Base-by-base conservation (phyloP, 2,113 vertebrate species). In the Clarias macrocephalus region DNA sequence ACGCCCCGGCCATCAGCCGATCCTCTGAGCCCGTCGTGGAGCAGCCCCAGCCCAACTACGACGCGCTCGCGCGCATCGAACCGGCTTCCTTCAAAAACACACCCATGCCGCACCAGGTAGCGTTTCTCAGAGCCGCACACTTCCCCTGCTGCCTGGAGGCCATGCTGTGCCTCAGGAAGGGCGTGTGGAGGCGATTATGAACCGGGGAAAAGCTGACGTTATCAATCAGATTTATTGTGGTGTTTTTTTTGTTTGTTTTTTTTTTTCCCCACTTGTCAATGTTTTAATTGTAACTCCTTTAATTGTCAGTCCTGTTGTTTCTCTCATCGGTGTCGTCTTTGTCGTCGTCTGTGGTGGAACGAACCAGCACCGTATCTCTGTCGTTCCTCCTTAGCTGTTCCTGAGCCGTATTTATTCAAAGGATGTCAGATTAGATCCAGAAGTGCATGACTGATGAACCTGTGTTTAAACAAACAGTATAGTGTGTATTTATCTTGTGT, bases 11-110 rank as follows among this genome's bases (percentile, higher is more conserved):
- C 93, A 98, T 99, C 94, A 99, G 98, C 23, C 96, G 98, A 85
- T 99, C 98, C 86, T 99, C 98, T 19, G 98, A 99, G 94, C 98
- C 98, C 52, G 97, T 97, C 92, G 96, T 98, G 93, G 97, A 97
- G 88, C 97, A 99, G 88, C 95, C 94, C 63, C 97, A 94, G 62
- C 97, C 95, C 0, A 94, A 95, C 86, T 98, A 96, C 56, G 96
- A 96, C 89, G 94, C 97, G 88, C 94, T 96, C 92, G 95, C 96
- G 94, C 96, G 97, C 95, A 96, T 96, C 94, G 96, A 99, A 93
- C 97, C 98, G 84, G 97, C 98, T 87, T 97, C 97, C 93, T 97
- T 97, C 96, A 99, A 98, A 95, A 85, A 85, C 70, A 86, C 95
- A 68, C 93, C 95, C 88, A 89, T 92, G 81, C 93, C 96, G 93